Percentiles rank a stretch among this genome's conserved stretches.
Evolutionary conservation across 1,140 invertebrate species (phyloP).

Genomic region (Zaprionus gabonicus): DNA sequence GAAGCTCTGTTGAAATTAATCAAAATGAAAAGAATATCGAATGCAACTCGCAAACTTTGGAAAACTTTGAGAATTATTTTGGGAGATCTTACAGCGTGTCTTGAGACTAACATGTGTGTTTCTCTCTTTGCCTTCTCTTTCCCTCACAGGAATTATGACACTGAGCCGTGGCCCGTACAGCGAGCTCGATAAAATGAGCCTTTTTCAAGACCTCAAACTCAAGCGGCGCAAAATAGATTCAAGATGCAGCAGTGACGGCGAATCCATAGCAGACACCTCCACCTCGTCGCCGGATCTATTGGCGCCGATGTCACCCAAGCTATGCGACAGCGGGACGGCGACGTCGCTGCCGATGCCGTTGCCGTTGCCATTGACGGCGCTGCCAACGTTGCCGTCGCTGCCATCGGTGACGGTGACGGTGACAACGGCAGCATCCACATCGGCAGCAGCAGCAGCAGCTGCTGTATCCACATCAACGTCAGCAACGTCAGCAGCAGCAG

Average conservation of each 20-base stretch:
- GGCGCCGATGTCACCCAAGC: slow-evolving; percentile 90
- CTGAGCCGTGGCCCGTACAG: slow-evolving; percentile 95
- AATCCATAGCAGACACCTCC: slow-evolving; percentile 95
- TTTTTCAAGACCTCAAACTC: slow-evolving; percentile 99
- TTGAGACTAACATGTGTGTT: neutral
- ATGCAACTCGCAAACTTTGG: neutral
- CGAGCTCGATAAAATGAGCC: slow-evolving; percentile 98
- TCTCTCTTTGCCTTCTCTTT: slow-evolving; percentile 1
- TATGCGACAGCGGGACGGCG: slow-evolving; percentile 86
- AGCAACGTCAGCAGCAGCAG: slow-evolving; percentile 53
- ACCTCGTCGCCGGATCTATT: slow-evolving; percentile 93
- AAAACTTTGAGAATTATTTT: too few relatives aligned
- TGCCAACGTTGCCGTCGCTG: slow-evolving; percentile 36
- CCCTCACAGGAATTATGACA: slow-evolving; percentile 95
- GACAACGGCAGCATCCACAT: slow-evolving; percentile 36
- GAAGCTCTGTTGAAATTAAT: too few relatives aligned
- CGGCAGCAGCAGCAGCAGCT: slow-evolving; percentile 31
- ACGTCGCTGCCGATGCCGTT: slow-evolving; percentile 69
- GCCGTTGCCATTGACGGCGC: slow-evolving; percentile 52
- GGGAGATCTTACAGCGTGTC: neutral
- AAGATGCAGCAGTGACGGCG: slow-evolving; percentile 97
- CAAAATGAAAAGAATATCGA: too few relatives aligned
- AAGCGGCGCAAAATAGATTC: slow-evolving; percentile 98
- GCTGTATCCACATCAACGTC: slow-evolving; percentile 51
- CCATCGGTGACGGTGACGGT: slow-evolving; percentile 52